Conservation (phyloP, 1,140 invertebrate species). For the Trichogramma pretiosum region DNA sequence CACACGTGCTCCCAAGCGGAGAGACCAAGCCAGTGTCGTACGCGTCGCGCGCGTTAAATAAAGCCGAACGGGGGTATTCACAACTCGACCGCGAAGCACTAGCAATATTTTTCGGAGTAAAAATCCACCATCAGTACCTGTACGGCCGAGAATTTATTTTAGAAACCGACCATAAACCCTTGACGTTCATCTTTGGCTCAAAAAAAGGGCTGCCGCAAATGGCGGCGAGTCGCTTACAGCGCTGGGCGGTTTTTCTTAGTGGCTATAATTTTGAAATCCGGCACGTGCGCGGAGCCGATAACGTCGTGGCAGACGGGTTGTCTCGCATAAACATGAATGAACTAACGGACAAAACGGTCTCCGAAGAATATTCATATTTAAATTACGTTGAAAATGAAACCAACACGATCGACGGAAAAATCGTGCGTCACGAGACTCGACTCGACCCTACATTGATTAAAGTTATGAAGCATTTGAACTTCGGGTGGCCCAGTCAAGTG, state of each 20-base stretch:
- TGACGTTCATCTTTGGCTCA: no score
- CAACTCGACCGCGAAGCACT: neutral
- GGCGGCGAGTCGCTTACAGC: neutral
- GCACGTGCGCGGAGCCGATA: neutral
- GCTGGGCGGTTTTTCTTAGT: conserved; percentile 1
- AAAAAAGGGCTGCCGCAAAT: no score
- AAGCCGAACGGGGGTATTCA: neutral
- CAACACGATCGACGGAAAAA: neutral
- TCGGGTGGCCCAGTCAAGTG: neutral
- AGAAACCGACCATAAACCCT: conserved; percentile 5
- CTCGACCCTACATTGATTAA: neutral
- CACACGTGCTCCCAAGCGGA: neutral
- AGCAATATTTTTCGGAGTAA: neutral
- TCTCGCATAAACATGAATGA: no score
- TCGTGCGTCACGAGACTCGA: neutral
- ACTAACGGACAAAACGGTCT: neutral
- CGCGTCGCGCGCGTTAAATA: neutral
- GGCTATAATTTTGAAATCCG: conserved; percentile 1
- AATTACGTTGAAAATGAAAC: neutral
- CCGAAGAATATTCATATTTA: neutral
- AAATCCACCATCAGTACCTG: conserved; percentile 1
- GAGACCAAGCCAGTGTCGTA: neutral
- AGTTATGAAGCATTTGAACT: neutral
- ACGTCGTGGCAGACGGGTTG: neutral
- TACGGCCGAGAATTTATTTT: conserved; percentile 3